Base-by-base conservation (phyloP, 2,888 invertebrate species). In the Drosophila conformis region DNA sequence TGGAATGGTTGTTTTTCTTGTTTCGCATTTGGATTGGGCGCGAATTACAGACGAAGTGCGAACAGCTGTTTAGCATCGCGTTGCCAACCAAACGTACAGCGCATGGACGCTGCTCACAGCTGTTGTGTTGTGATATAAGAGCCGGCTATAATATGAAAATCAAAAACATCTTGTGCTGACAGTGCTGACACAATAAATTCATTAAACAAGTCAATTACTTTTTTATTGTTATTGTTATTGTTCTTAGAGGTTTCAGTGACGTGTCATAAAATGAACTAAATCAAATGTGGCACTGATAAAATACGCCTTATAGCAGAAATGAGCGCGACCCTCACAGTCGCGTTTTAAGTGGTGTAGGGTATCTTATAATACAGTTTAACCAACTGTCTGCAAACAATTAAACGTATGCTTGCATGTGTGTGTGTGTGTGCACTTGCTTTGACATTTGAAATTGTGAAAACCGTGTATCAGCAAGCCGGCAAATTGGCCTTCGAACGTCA, bases 41-140 rank as follows among this genome's bases (percentile, higher is more conserved):
- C 67, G 60, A 67, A 61, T 35, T n/a, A 10, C 46, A 54, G 52
- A 35, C n/a, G 62, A 73, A 53, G 53, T 83, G 73, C 36, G 10
- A 69, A 70, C 78, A 85, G 76, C 76, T 78, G 78, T 60, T 80
- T 62, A 59, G 31, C 35, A 31, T 27, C 67, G 83, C 78, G 86
- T 79, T 86, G 83, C 83, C 83, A 83, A 83, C 83, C 36, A 27
- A 53, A 49, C 35, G 11, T 5, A 59, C 36, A 54, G 21, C 54
- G 56, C 48, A 40, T 56, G 51, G 54, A 63, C 40, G 15, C 53
- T n/a, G 42, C 46, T 31, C 38, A 54, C 63, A 66, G 57, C 36
- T 62, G 64, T 13, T 52, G n/a, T 42, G 54, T 64, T 65, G 68
- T 83, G 86, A 86, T 78, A 79, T 69, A 83, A 83, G 54, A 52